phyloP scores from a whole-genome alignment of 2,113 vertebrate species.

The Pavo muticus region DNA sequence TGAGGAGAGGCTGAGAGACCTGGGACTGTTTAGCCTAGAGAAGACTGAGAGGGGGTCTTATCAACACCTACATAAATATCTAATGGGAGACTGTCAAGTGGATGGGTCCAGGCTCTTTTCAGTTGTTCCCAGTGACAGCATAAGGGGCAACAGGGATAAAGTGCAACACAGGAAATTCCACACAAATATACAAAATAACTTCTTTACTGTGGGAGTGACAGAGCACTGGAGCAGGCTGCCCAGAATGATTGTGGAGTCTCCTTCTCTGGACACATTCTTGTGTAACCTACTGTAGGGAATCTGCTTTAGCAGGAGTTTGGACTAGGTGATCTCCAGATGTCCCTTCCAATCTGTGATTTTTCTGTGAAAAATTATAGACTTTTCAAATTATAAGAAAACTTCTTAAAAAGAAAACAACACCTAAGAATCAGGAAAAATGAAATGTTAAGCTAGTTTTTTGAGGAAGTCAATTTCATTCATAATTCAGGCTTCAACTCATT shows the following conservation, averaged over 20 bases:
- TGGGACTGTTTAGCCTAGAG: too few relatives aligned
- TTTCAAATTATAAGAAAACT: background rate
- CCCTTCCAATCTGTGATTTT: background rate
- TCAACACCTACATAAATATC: background rate
- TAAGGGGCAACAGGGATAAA: background rate
- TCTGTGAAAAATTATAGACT: too few relatives aligned
- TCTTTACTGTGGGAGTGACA: background rate
- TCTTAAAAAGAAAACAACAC: background rate
- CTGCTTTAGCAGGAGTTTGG: background rate
- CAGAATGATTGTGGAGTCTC: background rate
- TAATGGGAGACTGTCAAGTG: background rate
- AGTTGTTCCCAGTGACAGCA: background rate
- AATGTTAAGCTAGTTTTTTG: background rate
- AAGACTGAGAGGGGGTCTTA: background rate
- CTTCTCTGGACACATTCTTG: too few relatives aligned
- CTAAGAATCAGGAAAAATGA: background rate
- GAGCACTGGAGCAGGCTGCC: background rate
- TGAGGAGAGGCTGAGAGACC: too few relatives aligned
- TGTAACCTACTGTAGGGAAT: background rate
- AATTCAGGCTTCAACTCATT: background rate
- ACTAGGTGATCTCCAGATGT: background rate
- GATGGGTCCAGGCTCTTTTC: too few relatives aligned
- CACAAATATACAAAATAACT: background rate
- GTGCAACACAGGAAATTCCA: background rate
- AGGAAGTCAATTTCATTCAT: background rate